Base-by-base conservation (phyloP, 2,113 vertebrate genomes). In the Rana temporaria region DNA sequence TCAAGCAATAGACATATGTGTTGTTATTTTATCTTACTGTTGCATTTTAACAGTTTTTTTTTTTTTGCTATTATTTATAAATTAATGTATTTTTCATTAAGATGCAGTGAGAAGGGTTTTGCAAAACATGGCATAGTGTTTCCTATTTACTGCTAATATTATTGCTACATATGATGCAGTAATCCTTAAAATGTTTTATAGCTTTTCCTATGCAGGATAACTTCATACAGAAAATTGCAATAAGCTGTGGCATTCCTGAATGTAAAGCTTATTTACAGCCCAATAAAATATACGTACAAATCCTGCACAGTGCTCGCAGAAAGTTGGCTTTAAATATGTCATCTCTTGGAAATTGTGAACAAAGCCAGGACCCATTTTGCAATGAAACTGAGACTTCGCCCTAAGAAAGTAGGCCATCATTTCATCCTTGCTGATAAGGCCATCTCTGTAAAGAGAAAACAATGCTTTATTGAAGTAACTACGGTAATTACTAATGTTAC, bases 321-420 rank as follows among this genome's bases (percentile, higher is more conserved):
- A 99, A 53, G 98, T 99, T 85, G 98, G 98, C 85, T 96, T 98
- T 86, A 98, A 94, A 89, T 98, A 99, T 0, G 95, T 99, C 95
- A 99, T 98, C 92, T 99, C 98, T 86, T 98, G 97, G 86, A 99
- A 99, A 85, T 94, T 97, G 78, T 99, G 98, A 84, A 97, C 89
- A 88, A 99, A 99, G n/a, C 97, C 97, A 0, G 96, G 98, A 60
- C 97, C 97, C 97, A 98, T 98, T 91, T 97, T 97, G 87, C 95
- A 97, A 87, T 98, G 96, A 30, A 99, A 94, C 71, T 97, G 93
- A 1, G 97, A 97, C 91, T 98, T 99, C 12, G 97, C 98, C 82
- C 97, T 94, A 65, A 99, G 92, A 89, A 98, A 99, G 87, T 98
- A 99, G 6, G 97, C 97, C 87, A 97, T 97, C 98, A 98, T 99